Conservation (phyloP, 2,113 vertebrate genomes). For the Crypturellus undulatus region DNA sequence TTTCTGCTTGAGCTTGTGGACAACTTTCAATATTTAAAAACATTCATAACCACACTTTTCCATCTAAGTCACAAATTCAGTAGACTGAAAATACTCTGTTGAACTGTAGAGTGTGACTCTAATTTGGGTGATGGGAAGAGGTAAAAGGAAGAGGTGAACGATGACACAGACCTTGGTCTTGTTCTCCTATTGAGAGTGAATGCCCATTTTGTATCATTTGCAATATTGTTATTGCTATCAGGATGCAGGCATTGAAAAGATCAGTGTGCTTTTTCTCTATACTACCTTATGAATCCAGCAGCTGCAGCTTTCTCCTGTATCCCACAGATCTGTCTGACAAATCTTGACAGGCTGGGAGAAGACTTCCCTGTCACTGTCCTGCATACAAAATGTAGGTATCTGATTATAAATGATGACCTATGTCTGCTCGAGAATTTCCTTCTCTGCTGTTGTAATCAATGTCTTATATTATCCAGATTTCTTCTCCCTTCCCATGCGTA, state of each 20-base stretch:
- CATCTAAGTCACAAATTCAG: background rate
- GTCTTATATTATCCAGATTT: background rate
- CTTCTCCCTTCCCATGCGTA: background rate
- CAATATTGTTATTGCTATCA: background rate
- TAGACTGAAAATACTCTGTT: background rate
- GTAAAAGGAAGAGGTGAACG: background rate
- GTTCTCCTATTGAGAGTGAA: background rate
- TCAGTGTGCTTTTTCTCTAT: background rate
- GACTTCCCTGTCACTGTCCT: background rate
- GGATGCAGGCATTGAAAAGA: background rate
- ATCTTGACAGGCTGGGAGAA: background rate
- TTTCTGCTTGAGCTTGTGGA: background rate
- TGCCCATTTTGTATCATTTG: background rate
- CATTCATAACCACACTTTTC: background rate
- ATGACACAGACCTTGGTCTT: background rate
- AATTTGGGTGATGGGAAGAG: background rate
- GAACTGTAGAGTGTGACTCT: background rate
- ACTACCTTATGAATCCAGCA: background rate
- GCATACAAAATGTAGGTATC: background rate
- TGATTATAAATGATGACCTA: background rate
- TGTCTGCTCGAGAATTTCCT: background rate
- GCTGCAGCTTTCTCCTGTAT: background rate
- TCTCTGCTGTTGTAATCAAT: background rate
- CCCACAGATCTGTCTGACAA: background rate
- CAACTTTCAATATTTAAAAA: background rate